Conservation (phyloP, 2,113 vertebrate genomes). For the Meles meles region DNA sequence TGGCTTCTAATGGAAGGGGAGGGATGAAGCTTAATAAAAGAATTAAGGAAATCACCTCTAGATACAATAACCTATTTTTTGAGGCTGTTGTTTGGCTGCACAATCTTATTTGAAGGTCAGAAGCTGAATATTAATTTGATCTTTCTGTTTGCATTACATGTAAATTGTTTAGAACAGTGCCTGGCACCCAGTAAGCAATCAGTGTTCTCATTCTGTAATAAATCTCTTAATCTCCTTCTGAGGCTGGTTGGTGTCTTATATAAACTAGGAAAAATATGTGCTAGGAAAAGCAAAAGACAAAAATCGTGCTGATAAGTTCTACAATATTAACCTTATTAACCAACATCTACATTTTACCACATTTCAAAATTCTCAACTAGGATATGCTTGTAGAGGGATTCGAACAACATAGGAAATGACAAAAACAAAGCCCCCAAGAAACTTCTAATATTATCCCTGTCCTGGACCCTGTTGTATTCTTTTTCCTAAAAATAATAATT, state of each 20-base stretch:
- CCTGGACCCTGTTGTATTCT: not conserved
- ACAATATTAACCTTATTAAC: not conserved
- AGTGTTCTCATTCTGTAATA: not conserved
- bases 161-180: not conserved
- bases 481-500: not conserved
- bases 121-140: not conserved
- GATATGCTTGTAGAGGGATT: not conserved
- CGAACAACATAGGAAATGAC: not conserved
- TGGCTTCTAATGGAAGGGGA: not conserved
- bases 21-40: not conserved
- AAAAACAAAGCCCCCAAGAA: not conserved
- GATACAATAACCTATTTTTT: not conserved
- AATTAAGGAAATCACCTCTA: not conserved
- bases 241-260: not conserved
- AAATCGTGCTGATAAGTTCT: not conserved
- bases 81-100: not conserved
- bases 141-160: not conserved
- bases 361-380: not conserved
- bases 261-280: not conserved
- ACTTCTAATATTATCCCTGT: not conserved
- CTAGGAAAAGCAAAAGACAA: conserved; percentile 6
- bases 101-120: not conserved
- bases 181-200: not conserved
- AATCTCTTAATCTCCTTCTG: not conserved
- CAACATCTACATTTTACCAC: not conserved